Percentiles rank a stretch among this genome's conserved stretches.
These are phyloP conservation scores for Coecobrya sp. DNA, from an alignment of 2,888 invertebrate genomes.

Conservation along the genomic window DNA sequence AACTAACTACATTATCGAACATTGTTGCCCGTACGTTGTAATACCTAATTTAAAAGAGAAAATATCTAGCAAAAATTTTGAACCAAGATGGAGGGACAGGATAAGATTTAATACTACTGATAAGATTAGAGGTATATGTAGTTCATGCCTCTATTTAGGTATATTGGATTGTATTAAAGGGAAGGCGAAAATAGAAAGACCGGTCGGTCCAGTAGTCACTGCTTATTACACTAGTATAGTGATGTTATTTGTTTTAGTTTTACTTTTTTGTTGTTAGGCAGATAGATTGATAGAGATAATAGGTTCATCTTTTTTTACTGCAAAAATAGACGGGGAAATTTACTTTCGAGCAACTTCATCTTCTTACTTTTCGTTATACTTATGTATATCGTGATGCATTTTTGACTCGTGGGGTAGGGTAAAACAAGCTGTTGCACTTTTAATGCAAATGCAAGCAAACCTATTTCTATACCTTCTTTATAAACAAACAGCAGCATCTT, in stretches of 20 bases:
- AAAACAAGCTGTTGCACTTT: slow-evolving; percentile 41
- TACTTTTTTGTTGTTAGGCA: neutral
- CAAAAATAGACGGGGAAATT: slow-evolving; percentile 3
- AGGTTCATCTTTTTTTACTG: slow-evolving; percentile 38
- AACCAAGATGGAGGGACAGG: too few relatives aligned
- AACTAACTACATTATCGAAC: neutral
- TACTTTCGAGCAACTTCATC: slow-evolving; percentile 33
- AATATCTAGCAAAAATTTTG: neutral
- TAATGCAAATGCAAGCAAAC: slow-evolving; percentile 9
- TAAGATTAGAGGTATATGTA: neutral
- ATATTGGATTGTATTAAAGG: neutral
- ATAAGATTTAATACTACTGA: neutral
- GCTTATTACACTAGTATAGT: neutral
- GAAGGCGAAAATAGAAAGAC: slow-evolving; percentile 50
- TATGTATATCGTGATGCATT: neutral
- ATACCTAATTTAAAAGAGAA: neutral
- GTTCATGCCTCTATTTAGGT: neutral
- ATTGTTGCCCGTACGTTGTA: neutral
- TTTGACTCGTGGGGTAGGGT: neutral
- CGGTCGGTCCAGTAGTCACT: slow-evolving; percentile 62
- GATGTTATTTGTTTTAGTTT: slow-evolving; percentile 40
- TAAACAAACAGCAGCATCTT: neutral
- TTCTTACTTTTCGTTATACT: neutral
- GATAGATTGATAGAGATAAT: slow-evolving; percentile 24
- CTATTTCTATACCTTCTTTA: neutral